Conservation (phyloP, 2,888 invertebrate species). For the Sphinx pinastri region DNA sequence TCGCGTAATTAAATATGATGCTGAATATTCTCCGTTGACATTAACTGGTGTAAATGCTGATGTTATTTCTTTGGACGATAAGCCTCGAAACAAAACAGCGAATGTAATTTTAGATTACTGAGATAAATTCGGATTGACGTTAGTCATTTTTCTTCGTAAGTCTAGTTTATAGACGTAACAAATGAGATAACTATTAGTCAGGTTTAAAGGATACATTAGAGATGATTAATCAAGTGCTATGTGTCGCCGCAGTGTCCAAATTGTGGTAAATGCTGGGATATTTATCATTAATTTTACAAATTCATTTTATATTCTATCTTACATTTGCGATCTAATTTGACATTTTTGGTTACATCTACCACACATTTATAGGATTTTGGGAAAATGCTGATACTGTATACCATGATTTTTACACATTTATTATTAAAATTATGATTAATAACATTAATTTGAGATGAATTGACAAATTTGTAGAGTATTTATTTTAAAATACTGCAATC, state of each 20-base stretch:
- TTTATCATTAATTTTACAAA: too few species aligned
- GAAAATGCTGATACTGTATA: too few species aligned
- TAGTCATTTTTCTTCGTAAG: constrained; percentile 4
- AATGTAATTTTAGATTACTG: neutral
- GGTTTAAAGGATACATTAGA: constrained; percentile 19
- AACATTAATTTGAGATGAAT: too few species aligned
- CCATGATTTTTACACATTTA: too few species aligned
- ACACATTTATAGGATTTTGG: too few species aligned
- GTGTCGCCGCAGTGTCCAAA: neutral
- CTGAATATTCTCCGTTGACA: neutral
- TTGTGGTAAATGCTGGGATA: neutral
- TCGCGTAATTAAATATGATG: constrained; percentile 18
- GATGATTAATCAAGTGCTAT: constrained; percentile 13
- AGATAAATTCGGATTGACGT: constrained; percentile 8
- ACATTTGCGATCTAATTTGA: too few species aligned
- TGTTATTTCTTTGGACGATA: neutral
- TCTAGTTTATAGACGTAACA: constrained; percentile 1
- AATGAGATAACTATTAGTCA: constrained; percentile 15
- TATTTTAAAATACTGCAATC: too few species aligned
- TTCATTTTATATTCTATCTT: too few species aligned
- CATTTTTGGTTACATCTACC: too few species aligned
- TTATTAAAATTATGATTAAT: too few species aligned
- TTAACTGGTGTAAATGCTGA: neutral
- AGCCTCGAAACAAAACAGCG: neutral
- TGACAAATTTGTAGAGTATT: too few species aligned